These are phyloP conservation scores for Lophotis ruficrista DNA, from an alignment of 2,113 vertebrate genomes.

Conservation along the genomic window DNA sequence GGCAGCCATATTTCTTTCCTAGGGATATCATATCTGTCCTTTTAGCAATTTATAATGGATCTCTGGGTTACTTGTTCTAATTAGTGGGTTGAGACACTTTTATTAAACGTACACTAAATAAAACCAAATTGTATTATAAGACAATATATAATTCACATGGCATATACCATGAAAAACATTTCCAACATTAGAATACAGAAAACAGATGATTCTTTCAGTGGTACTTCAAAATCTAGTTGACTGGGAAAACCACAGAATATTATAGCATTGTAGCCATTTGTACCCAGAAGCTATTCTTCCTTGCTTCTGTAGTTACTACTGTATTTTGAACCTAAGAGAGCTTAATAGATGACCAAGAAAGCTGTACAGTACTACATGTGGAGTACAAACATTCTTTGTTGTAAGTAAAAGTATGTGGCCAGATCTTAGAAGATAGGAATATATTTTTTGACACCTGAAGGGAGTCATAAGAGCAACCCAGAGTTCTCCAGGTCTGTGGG, in stretches of 20 bases:
- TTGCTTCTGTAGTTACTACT: background rate
- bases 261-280: background rate
- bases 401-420: background rate
- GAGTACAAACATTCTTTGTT: background rate
- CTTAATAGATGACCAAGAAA: background rate
- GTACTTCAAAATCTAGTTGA: background rate
- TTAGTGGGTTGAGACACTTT: constrained; percentile 6
- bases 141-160: background rate
- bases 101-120: background rate
- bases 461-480: background rate
- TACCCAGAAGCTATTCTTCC: background rate
- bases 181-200: background rate
- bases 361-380: fast-evolving
- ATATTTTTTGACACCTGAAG: background rate
- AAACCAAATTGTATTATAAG: background rate
- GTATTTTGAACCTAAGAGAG: background rate
- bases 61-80: constrained; percentile 28
- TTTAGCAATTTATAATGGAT: constrained; percentile 23
- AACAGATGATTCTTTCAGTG: background rate
- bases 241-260: background rate
- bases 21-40: background rate
- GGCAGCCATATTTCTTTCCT: constrained; percentile 23
- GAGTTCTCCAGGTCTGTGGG: fast-evolving
- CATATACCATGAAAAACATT: background rate
- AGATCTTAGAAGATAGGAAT: background rate